Conservation (phyloP, 1,140 invertebrate species). For the Philotrypesis tridentata region DNA sequence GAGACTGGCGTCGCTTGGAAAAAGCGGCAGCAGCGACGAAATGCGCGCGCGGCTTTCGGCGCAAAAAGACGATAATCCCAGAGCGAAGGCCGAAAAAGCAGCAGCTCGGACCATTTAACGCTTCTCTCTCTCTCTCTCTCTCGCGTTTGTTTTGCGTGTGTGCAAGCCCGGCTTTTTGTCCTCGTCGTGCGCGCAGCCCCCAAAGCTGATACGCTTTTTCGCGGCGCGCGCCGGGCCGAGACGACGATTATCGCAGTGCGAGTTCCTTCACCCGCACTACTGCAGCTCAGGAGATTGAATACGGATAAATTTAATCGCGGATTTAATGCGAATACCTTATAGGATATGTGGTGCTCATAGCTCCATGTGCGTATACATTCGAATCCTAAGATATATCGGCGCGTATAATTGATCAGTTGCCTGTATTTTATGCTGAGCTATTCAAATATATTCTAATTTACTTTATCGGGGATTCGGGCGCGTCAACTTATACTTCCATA, state of each 20-base stretch:
- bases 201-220: background rate
- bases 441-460: conserved; percentile 9
- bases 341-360: background rate
- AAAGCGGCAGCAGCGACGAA: conserved; percentile 23
- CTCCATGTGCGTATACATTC: background rate
- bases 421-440: background rate
- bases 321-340: background rate
- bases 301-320: background rate
- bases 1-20: background rate
- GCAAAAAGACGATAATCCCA: conserved; percentile 31
- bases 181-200: background rate
- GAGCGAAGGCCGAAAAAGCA: background rate
- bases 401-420: background rate
- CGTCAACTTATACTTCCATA: background rate
- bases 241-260: background rate
- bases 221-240: too few relatives aligned
- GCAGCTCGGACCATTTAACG: background rate
- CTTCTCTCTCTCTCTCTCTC: too few relatives aligned
- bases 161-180: background rate
- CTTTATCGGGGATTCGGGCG: background rate
- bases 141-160: background rate
- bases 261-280: background rate
- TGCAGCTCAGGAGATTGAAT: background rate
- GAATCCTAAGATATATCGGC: background rate
- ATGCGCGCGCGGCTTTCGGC: background rate